A percentile compares a stretch with the other conserved stretches of the same genome.
These are phyloP conservation scores for Drosophila burlai DNA, from an alignment of 1,140 invertebrate genomes.

Conservation along the genomic window DNA sequence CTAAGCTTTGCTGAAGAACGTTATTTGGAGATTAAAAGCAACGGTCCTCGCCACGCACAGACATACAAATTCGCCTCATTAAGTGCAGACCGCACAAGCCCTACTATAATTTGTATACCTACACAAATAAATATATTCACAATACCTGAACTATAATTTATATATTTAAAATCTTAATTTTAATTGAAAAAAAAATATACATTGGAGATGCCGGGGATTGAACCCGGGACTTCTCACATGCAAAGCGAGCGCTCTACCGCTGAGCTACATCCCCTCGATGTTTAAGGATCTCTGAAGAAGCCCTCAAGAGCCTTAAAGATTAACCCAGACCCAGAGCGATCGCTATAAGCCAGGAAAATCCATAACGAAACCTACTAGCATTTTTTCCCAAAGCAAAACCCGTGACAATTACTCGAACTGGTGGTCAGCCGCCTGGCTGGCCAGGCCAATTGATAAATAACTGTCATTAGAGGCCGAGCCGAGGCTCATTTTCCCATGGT, in stretches of 20 bases:
- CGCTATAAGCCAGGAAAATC: neutral
- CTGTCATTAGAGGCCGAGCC: slow-evolving; percentile 62
- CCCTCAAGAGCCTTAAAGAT: neutral
- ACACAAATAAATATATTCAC: too few species aligned
- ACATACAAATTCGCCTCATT: too few species aligned
- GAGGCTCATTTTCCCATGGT: slow-evolving; percentile 56
- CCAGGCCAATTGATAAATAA: slow-evolving; percentile 74
- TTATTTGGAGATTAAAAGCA: too few species aligned
- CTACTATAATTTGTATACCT: too few species aligned
- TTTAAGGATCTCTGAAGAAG: too few species aligned
- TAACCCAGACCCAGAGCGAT: neutral
- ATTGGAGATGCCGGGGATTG: slow-evolving; percentile 92
- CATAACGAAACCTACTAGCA: neutral
- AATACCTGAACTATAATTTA: too few species aligned
- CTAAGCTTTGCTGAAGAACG: too few species aligned
- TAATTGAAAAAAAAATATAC: too few species aligned
- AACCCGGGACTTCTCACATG: slow-evolving; percentile 96
- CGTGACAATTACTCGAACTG: slow-evolving; percentile 24
- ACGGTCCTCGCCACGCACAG: too few species aligned
- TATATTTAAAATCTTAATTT: too few species aligned
- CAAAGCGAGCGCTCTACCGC: slow-evolving; percentile 89
- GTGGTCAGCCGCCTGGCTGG: slow-evolving; percentile 27
- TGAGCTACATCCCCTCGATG: slow-evolving; percentile 73
- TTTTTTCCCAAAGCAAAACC: neutral
- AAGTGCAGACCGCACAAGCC: too few species aligned